phyloP scores from a whole-genome alignment of 2,797 vertebrate species.

The Lophura swinhoii region DNA sequence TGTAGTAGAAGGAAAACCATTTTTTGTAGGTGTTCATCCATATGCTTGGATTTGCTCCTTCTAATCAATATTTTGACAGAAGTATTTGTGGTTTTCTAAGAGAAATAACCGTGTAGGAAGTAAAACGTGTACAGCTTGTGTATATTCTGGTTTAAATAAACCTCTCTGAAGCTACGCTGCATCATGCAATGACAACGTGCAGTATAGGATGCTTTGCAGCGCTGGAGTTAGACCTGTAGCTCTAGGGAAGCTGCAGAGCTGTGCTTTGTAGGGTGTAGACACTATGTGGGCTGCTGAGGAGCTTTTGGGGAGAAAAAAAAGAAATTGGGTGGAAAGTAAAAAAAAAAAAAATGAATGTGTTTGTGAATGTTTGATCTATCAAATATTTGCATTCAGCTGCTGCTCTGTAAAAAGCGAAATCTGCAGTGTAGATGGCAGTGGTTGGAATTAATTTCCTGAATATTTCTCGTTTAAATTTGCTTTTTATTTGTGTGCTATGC shows the following conservation, averaged over 20 bases:
- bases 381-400: neutral
- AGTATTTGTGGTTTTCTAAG: neutral
- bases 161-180: neutral
- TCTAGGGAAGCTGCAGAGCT: neutral
- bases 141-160: neutral
- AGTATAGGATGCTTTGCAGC: neutral
- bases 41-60: neutral
- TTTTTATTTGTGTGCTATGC: neutral
- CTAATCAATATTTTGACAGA: neutral
- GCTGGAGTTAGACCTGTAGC: neutral
- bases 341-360: neutral
- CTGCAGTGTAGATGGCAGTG: neutral
- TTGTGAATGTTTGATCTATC: neutral
- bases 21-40: accelerated
- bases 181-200: accelerated
- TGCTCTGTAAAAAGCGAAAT: neutral
- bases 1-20: neutral
- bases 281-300: neutral
- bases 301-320: neutral
- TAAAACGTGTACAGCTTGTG: neutral
- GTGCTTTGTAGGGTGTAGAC: neutral
- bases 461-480: neutral
- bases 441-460: neutral
- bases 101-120: neutral
- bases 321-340: neutral